phyloP scores from a whole-genome alignment of 53 echinoderm and acorn worm genomes.

The Holothuria leucospilota region DNA sequence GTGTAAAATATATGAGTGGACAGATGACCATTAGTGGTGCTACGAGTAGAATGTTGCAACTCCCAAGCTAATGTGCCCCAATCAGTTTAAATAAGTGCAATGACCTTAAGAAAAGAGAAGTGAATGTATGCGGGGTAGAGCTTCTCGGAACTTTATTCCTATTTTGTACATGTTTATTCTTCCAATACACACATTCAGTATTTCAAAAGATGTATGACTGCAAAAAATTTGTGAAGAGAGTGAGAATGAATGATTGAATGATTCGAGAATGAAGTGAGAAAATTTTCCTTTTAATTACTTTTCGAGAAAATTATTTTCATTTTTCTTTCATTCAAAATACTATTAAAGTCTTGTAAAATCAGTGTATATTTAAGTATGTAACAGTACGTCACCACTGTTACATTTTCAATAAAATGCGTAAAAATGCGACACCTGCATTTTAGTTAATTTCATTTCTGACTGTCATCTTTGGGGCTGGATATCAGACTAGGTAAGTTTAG shows the following conservation, averaged over 20 bases:
- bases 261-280: not conserved
- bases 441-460: too few species aligned
- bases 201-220: conserved; percentile 16
- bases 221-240: not conserved
- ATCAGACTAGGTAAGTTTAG: too few species aligned
- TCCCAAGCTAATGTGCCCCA: conserved; percentile 10
- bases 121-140: too few species aligned
- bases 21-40: too few species aligned
- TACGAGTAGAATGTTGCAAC: conserved; percentile 2
- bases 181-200: conserved; percentile 47
- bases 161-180: conserved; percentile 12
- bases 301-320: conserved; percentile 26
- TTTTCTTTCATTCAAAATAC: conserved; percentile 37
- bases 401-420: conserved; percentile 21
- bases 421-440: not conserved
- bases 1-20: too few species aligned
- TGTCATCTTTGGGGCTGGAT: too few species aligned
- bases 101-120: conserved; percentile 15
- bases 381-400: conserved; percentile 8
- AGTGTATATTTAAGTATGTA: conserved; percentile 31
- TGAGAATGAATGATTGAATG: not conserved
- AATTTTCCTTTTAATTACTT: not conserved
- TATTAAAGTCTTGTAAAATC: conserved; percentile 31
- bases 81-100: conserved; percentile 31
- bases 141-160: not conserved